Base-by-base conservation (phyloP, 2,888 invertebrate genomes). In the Colostygia pectinataria region DNA sequence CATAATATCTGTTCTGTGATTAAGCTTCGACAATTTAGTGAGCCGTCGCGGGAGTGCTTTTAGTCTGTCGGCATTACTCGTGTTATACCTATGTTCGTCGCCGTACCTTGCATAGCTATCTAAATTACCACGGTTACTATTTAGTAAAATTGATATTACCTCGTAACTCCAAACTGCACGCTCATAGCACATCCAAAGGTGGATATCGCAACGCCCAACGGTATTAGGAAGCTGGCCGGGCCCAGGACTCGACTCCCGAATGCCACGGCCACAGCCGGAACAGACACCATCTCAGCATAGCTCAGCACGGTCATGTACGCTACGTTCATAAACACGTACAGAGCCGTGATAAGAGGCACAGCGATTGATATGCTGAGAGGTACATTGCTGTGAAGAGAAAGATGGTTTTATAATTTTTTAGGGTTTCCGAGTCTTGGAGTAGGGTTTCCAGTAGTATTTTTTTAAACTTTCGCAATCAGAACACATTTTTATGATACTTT, bases 221-320 rank as follows among this genome's bases (percentile, higher is more conserved):
- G 95, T 66, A 96, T 94, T 0, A 94, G 71, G 59, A 94, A 93
- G 24, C 92, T 86, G 43, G 94, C 89, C 0, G 91, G 83, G 0
- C 95, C 95, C 0, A 96, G 74, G 0, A 94, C 92, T 10, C 91
- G 80, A 36, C 91, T 87, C 0, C 94, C 95, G 75, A 95, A 95
- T 0, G 91, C 83, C n/a, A 96, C 94, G 0, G 96, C 97, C 0
- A 97, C 97, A 0, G 96, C 96, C 0, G 93, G 92, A 0, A 95
- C 93, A 2, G 89, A 87, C 8, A 94, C 86, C 92, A 97, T 94
- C 71, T 96, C 96, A 0, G 91, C 82, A 40, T 93, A 91, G 1
- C 92, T 93, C 61, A 97, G 80, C 2, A 95, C 96, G 0, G 96
- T 93, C 93, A 97, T 94, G 80, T 97, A 97, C n/a, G 96, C 94